These are phyloP conservation scores for Phalanger gymnotis DNA, from an alignment of 2,797 vertebrate genomes.

Conservation along the genomic window DNA sequence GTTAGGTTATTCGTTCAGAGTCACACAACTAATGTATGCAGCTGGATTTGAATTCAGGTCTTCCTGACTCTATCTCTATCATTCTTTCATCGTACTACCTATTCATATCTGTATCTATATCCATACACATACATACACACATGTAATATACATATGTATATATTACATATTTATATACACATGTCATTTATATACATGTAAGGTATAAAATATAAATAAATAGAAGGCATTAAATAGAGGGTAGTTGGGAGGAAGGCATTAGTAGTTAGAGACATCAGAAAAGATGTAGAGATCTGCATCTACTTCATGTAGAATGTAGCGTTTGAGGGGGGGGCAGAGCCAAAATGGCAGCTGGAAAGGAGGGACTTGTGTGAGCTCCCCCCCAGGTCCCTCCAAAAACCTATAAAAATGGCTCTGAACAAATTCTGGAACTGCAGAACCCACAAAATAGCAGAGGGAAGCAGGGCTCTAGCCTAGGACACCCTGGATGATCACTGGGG, in stretches of 20 bases:
- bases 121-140: background rate
- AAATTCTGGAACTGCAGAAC: too few species aligned
- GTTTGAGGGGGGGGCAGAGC: too few species aligned
- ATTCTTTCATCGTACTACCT: background rate
- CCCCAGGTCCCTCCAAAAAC: too few species aligned
- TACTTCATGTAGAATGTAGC: background rate
- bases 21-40: background rate
- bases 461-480: too few species aligned
- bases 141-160: background rate
- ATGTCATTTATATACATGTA: background rate
- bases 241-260: background rate
- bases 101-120: background rate
- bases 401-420: too few species aligned
- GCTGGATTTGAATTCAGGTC: background rate
- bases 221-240: background rate
- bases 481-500: too few species aligned
- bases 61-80: background rate
- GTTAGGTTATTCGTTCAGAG: background rate
- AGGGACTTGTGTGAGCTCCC: too few species aligned
- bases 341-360: too few species aligned
- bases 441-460: too few species aligned
- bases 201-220: background rate
- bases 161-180: background rate
- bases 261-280: background rate
- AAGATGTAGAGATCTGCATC: background rate